Conservation (phyloP, 1,140 invertebrate species). For the Phortica variegata region DNA sequence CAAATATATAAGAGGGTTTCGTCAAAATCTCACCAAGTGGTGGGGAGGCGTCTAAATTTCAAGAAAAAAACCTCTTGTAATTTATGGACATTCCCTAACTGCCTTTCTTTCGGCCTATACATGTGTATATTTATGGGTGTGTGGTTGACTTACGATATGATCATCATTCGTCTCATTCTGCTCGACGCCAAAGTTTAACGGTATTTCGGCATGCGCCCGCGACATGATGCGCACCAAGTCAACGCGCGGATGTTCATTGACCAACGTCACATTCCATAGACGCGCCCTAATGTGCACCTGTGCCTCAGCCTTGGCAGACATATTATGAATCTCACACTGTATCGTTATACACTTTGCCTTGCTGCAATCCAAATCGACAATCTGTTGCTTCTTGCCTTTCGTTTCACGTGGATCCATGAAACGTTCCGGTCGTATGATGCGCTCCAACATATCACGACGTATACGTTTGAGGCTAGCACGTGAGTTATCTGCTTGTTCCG, state of each 20-base stretch:
- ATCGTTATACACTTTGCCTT: constrained; percentile 82
- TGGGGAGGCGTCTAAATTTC: not conserved
- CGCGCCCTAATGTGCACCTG: constrained; percentile 78
- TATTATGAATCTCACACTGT: constrained; percentile 74
- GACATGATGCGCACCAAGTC: constrained; percentile 80
- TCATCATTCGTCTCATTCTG: constrained; percentile 67
- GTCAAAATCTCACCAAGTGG: not conserved
- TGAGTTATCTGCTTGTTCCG: constrained; percentile 3
- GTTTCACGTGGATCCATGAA: constrained; percentile 61
- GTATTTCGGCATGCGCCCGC: constrained; percentile 71
- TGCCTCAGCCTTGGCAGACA: constrained; percentile 71
- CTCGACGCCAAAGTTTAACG: constrained; percentile 69
- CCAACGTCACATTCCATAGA: constrained; percentile 88
- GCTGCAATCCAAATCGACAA: constrained; percentile 81
- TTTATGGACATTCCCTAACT: too few species aligned
- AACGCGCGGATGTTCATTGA: constrained; percentile 84
- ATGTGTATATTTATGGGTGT: too few species aligned
- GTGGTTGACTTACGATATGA: constrained; percentile 59
- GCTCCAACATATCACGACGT: constrained; percentile 69
- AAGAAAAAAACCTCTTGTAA: too few species aligned
- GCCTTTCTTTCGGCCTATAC: too few species aligned
- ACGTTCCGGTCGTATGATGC: constrained; percentile 70
- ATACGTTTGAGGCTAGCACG: constrained; percentile 28
- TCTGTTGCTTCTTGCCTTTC: constrained; percentile 69
- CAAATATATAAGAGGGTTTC: not conserved